A percentile compares a stretch with the other conserved stretches of the same genome.
phyloP scores from a whole-genome alignment of 2,888 invertebrate species.

The Eulithis prunata region DNA sequence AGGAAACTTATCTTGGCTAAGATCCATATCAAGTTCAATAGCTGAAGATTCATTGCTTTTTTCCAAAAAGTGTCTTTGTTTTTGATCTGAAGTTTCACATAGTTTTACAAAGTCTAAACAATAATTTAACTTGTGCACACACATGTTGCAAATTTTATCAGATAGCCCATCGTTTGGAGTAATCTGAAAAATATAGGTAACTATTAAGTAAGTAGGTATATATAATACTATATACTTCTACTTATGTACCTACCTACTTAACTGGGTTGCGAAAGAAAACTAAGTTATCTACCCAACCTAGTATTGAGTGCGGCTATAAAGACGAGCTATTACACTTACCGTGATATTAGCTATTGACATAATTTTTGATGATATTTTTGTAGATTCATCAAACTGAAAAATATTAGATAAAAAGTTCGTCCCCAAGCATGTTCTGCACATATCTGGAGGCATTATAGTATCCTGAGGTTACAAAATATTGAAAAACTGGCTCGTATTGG shows the following conservation, averaged over 20 bases:
- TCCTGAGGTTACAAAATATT: too few species aligned
- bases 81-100: conserved; percentile 63
- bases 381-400: conserved; percentile 53
- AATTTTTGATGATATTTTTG: conserved; percentile 61
- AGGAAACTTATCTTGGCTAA: conserved; percentile 28
- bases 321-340: conserved; percentile 48
- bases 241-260: too few species aligned
- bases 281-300: too few species aligned
- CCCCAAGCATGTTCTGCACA: conserved; percentile 66
- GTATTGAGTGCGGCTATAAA: too few species aligned
- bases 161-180: conserved; percentile 68
- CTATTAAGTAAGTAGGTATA: too few species aligned
- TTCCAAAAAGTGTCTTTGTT: conserved; percentile 51
- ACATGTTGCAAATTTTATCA: conserved; percentile 62
- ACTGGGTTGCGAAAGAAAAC: too few species aligned
- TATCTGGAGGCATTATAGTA: conserved; percentile 41
- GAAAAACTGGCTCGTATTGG: too few species aligned
- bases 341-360: conserved; percentile 65
- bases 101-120: conserved; percentile 65
- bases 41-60: conserved; percentile 32
- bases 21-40: conserved; percentile 30
- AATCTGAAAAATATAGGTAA: conserved; percentile 53
- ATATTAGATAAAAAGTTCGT: conserved; percentile 53
- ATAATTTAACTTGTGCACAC: conserved; percentile 58
- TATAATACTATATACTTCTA: too few species aligned